phyloP scores from a whole-genome alignment of 2,888 invertebrate species.

The Diarsia brunnea region DNA sequence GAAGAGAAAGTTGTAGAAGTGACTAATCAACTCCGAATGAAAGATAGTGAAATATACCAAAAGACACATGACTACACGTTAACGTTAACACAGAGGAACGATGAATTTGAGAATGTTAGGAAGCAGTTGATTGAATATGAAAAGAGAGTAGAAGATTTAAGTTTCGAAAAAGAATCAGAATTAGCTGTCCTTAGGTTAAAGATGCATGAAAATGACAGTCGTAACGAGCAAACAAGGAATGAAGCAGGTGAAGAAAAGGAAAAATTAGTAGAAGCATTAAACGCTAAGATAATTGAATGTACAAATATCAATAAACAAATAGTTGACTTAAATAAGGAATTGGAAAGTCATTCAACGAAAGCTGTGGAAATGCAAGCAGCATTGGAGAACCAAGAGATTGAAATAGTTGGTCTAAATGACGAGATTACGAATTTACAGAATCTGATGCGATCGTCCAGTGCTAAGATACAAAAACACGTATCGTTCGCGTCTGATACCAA shows the following conservation, averaged over 20 bases:
- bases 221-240: slow-evolving; percentile 75
- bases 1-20: slow-evolving; percentile 77
- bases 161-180: slow-evolving; percentile 89
- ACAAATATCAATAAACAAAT: slow-evolving; percentile 88
- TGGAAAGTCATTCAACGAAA: slow-evolving; percentile 90
- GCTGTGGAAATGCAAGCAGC: slow-evolving; percentile 91
- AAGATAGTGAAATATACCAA: slow-evolving; percentile 85
- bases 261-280: slow-evolving; percentile 79
- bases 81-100: slow-evolving; percentile 80
- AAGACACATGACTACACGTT: slow-evolving; percentile 83
- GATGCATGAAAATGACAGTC: slow-evolving; percentile 86
- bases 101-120: slow-evolving; percentile 85
- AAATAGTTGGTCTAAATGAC: slow-evolving; percentile 93
- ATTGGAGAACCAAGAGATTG: slow-evolving; percentile 93
- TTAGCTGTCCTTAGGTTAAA: slow-evolving; percentile 89
- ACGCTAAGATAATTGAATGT: slow-evolving; percentile 86
- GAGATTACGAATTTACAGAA: slow-evolving; percentile 88
- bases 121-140: slow-evolving; percentile 83
- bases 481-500: slow-evolving; percentile 88
- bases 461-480: slow-evolving; percentile 86
- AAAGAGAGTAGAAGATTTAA: slow-evolving; percentile 87
- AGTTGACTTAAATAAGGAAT: slow-evolving; percentile 87
- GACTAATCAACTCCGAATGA: slow-evolving; percentile 77
- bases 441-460: slow-evolving; percentile 76
- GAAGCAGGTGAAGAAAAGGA: slow-evolving; percentile 79